Percentiles rank a stretch among this genome's conserved stretches.
These are phyloP conservation scores for Diabrotica virgifera DNA, from an alignment of 1,140 invertebrate genomes.

Conservation along the genomic window DNA sequence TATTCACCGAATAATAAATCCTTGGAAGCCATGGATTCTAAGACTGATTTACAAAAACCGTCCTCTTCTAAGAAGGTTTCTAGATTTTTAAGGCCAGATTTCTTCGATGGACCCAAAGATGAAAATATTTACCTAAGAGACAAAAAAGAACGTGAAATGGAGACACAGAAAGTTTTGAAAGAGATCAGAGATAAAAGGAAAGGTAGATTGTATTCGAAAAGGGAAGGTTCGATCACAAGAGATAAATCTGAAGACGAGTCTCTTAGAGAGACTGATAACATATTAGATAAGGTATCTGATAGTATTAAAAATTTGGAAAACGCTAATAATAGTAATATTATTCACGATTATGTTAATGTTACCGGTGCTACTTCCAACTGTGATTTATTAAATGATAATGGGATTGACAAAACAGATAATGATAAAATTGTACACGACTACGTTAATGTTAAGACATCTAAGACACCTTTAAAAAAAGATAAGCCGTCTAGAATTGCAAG, in stretches of 20 bases:
- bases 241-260: conserved; percentile 22
- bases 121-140: conserved; percentile 68
- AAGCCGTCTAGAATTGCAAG: conserved; percentile 57
- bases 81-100: conserved; percentile 72
- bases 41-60: conserved; percentile 37
- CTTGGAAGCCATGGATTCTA: conserved; percentile 21
- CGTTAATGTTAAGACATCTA: conserved; percentile 32
- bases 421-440: conserved; percentile 33
- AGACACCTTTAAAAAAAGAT: conserved; percentile 42
- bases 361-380: not conserved
- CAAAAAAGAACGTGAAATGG: conserved; percentile 63
- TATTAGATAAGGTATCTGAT: conserved; percentile 38
- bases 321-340: conserved; percentile 13
- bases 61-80: conserved; percentile 55
- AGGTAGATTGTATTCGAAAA: conserved; percentile 41
- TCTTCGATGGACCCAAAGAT: conserved; percentile 70
- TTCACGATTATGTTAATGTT: conserved; percentile 35
- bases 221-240: conserved; percentile 32
- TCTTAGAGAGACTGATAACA: conserved; percentile 28
- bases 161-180: conserved; percentile 61
- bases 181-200: conserved; percentile 63
- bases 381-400: conserved; percentile 2
- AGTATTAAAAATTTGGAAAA: conserved; percentile 41
- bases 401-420: conserved; percentile 4
- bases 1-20: conserved; percentile 27